Evolutionary conservation across 2,888 invertebrate species (phyloP).

Genomic region (Vannuccia rotundouncinata): DNA sequence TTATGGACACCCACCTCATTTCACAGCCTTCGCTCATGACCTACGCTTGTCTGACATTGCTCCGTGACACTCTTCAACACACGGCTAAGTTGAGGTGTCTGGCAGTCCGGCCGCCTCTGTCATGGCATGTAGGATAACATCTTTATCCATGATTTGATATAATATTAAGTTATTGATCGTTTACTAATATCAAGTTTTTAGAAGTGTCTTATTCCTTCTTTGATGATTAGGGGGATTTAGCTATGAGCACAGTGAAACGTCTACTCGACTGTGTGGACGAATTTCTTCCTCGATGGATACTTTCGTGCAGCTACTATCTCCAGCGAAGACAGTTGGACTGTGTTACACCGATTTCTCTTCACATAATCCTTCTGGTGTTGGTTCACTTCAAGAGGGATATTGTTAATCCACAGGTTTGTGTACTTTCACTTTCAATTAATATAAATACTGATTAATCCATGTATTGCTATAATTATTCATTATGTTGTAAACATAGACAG

Average conservation of each 20-base stretch:
- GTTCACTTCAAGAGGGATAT: neutral
- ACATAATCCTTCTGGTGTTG: neutral
- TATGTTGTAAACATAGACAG: no score
- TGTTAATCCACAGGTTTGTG: no score
- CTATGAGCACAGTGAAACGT: neutral
- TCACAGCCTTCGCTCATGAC: constrained; percentile 32
- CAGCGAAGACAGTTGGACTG: neutral
- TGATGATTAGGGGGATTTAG: neutral
- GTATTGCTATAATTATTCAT: no score
- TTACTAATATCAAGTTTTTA: no score
- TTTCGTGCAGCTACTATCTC: neutral
- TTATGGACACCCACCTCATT: constrained; percentile 45
- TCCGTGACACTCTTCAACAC: constrained; percentile 41
- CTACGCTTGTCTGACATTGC: constrained; percentile 43
- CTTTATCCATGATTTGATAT: no score
- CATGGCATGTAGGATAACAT: constrained; percentile 32
- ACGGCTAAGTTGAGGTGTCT: constrained; percentile 12
- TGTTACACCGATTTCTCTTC: neutral
- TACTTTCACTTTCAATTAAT: no score
- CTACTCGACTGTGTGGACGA: neutral
- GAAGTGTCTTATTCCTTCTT: no score
- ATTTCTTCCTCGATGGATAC: neutral
- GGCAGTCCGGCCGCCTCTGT: neutral
- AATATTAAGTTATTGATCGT: no score
- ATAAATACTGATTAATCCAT: no score